A percentile compares a stretch with the other conserved stretches of the same genome.
phyloP scores from a whole-genome alignment of 2,113 vertebrate genomes.

The Trochalopteron elliotii region DNA sequence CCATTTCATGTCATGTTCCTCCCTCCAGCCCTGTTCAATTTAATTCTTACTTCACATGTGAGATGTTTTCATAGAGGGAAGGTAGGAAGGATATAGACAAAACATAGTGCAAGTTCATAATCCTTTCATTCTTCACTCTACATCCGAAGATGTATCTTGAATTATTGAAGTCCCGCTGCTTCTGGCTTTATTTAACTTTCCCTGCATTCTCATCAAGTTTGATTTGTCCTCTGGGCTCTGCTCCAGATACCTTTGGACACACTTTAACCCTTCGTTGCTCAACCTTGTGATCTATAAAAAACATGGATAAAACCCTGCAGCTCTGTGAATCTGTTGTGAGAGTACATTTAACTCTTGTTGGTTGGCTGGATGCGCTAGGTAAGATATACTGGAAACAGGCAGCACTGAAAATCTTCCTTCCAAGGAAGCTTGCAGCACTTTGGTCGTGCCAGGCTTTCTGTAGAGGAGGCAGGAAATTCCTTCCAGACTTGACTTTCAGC shows the following conservation, averaged over 20 bases:
- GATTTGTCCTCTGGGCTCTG: not conserved
- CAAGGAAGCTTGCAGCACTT: not conserved
- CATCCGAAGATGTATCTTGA: not conserved
- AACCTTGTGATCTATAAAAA: not conserved
- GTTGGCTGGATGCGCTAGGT: not conserved
- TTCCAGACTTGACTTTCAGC: not conserved
- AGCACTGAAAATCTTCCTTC: not conserved
- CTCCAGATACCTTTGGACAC: not conserved
- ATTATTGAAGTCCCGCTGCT: not conserved
- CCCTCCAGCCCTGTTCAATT: not conserved
- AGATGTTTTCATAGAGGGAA: not conserved
- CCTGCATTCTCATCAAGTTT: not conserved
- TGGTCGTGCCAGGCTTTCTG: not conserved
- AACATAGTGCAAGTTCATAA: not conserved
- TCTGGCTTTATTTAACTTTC: not conserved
- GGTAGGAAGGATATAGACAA: not conserved
- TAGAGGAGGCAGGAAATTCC: not conserved
- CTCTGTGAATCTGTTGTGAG: not conserved
- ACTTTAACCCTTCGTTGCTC: not conserved
- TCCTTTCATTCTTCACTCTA: not conserved
- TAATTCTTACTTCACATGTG: not conserved
- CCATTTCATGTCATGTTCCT: not conserved
- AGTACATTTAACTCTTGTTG: not conserved
- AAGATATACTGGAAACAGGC: not conserved
- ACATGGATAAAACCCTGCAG: rapidly evolving